Conservation (phyloP, 2,113 vertebrate genomes). For the Crotalus helleri region DNA sequence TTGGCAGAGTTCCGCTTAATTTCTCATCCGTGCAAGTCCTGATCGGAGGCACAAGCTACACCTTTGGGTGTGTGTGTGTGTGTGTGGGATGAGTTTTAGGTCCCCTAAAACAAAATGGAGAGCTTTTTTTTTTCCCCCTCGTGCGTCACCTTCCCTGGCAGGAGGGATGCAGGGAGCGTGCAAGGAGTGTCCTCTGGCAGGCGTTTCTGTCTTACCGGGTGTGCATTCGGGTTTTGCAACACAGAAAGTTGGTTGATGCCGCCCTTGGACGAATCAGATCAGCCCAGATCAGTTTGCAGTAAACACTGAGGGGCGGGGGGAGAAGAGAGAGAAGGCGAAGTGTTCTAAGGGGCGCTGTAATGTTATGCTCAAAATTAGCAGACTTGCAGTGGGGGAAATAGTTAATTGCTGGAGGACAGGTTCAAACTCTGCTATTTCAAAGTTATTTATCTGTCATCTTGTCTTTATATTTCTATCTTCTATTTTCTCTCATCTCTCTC, state of each 20-base stretch:
- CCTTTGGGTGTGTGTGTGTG: not conserved
- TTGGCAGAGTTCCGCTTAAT: constrained; percentile 39
- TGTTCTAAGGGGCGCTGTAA: not conserved
- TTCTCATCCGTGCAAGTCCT: constrained; percentile 27
- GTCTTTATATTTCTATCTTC: not conserved
- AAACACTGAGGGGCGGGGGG: not conserved
- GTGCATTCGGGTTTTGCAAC: constrained; percentile 9
- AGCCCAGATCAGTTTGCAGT: not conserved
- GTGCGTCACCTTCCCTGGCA: fast-evolving
- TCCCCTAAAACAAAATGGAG: not conserved
- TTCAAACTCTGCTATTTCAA: not conserved
- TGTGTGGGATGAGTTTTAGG: not conserved
- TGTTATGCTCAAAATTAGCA: not conserved
- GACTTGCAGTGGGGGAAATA: no score
- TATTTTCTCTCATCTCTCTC: not conserved
- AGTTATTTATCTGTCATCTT: not conserved
- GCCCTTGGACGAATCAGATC: constrained; percentile 21
- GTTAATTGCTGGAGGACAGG: not conserved
- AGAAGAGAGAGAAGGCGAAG: not conserved
- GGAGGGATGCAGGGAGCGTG: not conserved
- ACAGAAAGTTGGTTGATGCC: not conserved
- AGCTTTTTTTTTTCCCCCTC: not conserved
- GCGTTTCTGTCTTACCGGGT: constrained; percentile 23
- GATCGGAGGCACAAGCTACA: not conserved
- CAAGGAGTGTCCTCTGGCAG: not conserved